Evolutionary conservation across 1,140 invertebrate species (phyloP).

Genomic region (Panagrolaimus sp.): DNA sequence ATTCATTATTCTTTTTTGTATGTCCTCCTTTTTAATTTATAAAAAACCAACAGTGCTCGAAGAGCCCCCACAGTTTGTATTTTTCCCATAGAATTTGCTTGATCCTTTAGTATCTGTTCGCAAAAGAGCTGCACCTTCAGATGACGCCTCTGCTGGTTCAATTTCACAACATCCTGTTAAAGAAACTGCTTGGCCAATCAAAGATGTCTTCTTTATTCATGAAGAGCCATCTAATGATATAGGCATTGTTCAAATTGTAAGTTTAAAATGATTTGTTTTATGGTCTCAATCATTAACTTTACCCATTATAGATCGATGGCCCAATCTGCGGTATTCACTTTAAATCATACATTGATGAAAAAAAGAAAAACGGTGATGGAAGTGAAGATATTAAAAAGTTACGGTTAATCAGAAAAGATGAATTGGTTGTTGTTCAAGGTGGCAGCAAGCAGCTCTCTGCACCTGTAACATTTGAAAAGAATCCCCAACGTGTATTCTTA

Average conservation of each 20-base stretch:
- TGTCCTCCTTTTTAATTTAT: background rate
- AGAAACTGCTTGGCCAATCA: constrained; percentile 81
- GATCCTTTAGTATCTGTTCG: constrained; percentile 48
- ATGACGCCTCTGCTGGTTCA: constrained; percentile 22
- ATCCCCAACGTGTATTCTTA: background rate
- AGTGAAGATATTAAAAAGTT: constrained; percentile 68
- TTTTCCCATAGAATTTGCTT: constrained; percentile 4
- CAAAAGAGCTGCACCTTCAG: constrained; percentile 59
- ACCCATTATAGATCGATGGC: constrained; percentile 81
- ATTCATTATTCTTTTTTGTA: background rate
- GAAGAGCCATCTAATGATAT: constrained; percentile 64
- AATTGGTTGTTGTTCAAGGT: constrained; percentile 64
- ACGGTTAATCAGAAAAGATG: constrained; percentile 82
- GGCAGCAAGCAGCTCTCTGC: background rate
- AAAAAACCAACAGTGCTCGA: background rate
- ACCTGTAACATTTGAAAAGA: background rate
- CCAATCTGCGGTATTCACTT: constrained; percentile 87
- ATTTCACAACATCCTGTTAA: constrained; percentile 61
- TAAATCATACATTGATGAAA: constrained; percentile 56
- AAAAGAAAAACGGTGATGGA: constrained; percentile 30
- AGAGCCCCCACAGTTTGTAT: no score
- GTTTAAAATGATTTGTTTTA: constrained; percentile 58
- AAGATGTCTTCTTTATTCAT: constrained; percentile 93
- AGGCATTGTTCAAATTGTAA: constrained; percentile 74
- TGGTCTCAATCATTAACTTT: background rate